Evolutionary conservation across 2,888 invertebrate species (phyloP).

Genomic region (Scaptomyza polygonia): DNA sequence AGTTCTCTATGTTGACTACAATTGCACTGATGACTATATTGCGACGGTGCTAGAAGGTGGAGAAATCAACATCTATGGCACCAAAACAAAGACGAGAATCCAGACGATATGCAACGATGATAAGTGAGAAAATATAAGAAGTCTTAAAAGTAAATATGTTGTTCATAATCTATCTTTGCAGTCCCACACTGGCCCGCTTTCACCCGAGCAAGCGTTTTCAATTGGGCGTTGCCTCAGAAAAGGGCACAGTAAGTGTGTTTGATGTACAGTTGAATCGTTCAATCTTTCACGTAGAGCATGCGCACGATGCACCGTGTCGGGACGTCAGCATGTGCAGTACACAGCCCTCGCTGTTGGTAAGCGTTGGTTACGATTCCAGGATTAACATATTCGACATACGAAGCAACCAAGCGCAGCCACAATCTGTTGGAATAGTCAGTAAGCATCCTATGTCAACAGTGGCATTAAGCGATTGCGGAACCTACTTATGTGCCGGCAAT

Average conservation of each 20-base stretch:
- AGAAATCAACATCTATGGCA: constrained; percentile 81
- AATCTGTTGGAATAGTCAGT: constrained; percentile 64
- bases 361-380: constrained; percentile 83
- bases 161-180: constrained; percentile 39
- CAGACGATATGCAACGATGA: constrained; percentile 80
- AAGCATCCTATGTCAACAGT: constrained; percentile 82
- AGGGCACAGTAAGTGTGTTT: constrained; percentile 81
- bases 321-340: constrained; percentile 81
- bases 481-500: constrained; percentile 82
- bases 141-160: neutral
- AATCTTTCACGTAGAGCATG: constrained; percentile 74
- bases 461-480: constrained; percentile 83
- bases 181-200: constrained; percentile 82
- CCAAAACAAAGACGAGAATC: constrained; percentile 80
- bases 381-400: constrained; percentile 83
- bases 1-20: constrained; percentile 82
- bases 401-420: constrained; percentile 70
- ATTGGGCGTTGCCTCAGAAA: constrained; percentile 80
- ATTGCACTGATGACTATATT: constrained; percentile 82
- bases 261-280: constrained; percentile 81
- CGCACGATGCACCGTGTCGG: constrained; percentile 82
- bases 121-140: constrained; percentile 59
- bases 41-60: constrained; percentile 83
- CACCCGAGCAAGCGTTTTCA: constrained; percentile 83
- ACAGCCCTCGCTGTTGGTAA: constrained; percentile 78